phyloP scores from a whole-genome alignment of 2,113 vertebrate genomes.

The Hypanus sabinus region DNA sequence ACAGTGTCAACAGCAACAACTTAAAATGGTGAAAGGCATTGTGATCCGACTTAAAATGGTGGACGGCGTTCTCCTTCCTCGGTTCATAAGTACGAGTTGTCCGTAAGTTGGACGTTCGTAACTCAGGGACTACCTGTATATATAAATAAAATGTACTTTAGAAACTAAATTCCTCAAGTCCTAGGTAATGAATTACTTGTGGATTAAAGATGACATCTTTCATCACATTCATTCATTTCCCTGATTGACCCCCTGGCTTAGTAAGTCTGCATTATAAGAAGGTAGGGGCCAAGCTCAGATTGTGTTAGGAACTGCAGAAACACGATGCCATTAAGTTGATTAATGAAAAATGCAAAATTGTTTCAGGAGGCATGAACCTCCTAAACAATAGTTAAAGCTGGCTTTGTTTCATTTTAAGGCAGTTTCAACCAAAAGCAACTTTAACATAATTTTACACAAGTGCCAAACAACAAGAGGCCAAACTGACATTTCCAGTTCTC shows the following conservation, averaged over 20 bases:
- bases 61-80: too few relatives aligned
- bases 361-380: background rate
- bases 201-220: background rate
- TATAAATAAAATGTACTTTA: background rate
- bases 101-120: too few relatives aligned
- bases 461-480: background rate
- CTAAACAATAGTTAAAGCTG: background rate
- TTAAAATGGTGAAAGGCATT: too few relatives aligned
- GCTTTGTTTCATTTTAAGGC: slow-evolving; percentile 30
- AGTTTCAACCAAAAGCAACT: slow-evolving; percentile 25
- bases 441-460: slow-evolving; percentile 15
- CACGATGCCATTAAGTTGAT: slow-evolving; percentile 20
- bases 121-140: too few relatives aligned
- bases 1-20: too few relatives aligned
- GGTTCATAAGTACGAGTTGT: too few relatives aligned
- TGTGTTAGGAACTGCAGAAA: slow-evolving; percentile 10
- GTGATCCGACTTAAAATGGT: too few relatives aligned
- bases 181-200: background rate
- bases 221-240: background rate
- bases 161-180: background rate
- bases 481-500: background rate
- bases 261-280: background rate
- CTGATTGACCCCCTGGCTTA: background rate
- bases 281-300: background rate
- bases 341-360: slow-evolving; percentile 17